Evolutionary conservation across 2,113 vertebrate genomes (phyloP).

Genomic region (Nothocercus julius): DNA sequence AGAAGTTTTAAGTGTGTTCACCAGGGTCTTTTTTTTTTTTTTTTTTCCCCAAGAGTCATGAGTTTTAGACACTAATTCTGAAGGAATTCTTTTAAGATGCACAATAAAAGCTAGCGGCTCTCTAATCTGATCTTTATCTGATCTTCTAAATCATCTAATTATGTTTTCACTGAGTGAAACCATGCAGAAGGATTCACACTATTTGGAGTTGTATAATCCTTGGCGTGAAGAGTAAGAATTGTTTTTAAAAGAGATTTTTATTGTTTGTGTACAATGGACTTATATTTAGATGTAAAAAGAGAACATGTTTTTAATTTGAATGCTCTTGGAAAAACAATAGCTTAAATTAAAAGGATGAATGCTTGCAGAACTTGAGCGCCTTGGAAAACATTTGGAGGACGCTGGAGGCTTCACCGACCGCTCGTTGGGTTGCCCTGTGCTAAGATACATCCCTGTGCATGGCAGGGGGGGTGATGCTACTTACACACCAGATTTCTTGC

Average conservation of each 20-base stretch:
- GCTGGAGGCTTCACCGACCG: neutral
- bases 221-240: neutral
- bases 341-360: constrained; percentile 18
- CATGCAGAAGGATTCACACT: neutral
- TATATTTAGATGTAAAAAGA: constrained; percentile 54
- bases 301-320: constrained; percentile 11
- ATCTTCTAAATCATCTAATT: neutral
- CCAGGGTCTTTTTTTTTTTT: neutral
- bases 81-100: neutral
- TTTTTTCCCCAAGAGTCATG: neutral
- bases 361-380: constrained; percentile 21
- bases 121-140: neutral
- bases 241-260: constrained; percentile 30
- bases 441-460: neutral
- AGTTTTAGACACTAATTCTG: neutral
- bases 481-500: neutral
- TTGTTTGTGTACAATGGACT: constrained; percentile 59
- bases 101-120: neutral
- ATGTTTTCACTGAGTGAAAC: neutral
- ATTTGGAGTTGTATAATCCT: neutral
- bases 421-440: neutral
- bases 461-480: neutral
- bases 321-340: constrained; percentile 49
- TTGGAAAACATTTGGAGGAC: neutral
- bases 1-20: neutral